These are phyloP conservation scores for Pseudorasbora parva DNA, from an alignment of 2,113 vertebrate species.

Conservation along the genomic window DNA sequence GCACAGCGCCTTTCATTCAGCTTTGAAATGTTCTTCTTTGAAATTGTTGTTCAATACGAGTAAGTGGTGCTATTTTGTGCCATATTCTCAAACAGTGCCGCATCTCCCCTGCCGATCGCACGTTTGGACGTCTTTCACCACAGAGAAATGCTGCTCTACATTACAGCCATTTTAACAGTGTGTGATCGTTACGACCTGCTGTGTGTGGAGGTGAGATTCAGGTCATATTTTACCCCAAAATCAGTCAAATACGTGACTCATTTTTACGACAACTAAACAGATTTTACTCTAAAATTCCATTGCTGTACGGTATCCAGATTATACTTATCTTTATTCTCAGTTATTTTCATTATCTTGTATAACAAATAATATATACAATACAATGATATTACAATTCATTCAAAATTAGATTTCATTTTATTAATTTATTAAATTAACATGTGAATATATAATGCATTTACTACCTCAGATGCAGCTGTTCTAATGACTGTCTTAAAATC, in stretches of 20 bases:
- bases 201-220: background rate
- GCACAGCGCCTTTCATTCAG: background rate
- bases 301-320: too few species aligned
- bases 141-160: background rate
- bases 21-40: background rate
- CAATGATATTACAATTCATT: background rate
- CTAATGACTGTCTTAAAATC: too few species aligned
- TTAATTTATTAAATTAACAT: too few species aligned
- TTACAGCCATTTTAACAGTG: background rate
- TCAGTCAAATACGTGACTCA: background rate
- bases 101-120: background rate
- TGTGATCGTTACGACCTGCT: background rate
- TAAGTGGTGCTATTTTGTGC: slow-evolving; percentile 29
- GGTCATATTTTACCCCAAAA: background rate
- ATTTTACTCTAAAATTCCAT: too few species aligned
- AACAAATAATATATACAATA: background rate
- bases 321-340: background rate
- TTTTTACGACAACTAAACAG: background rate
- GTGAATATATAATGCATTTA: too few species aligned
- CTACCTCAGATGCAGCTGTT: too few species aligned
- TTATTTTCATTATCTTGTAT: background rate
- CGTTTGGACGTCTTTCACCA: background rate
- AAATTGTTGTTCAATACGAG: slow-evolving; percentile 25
- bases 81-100: background rate
- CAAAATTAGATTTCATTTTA: too few species aligned